These are phyloP conservation scores for Phasianus colchicus DNA, from an alignment of 2,113 vertebrate species.

Conservation along the genomic window DNA sequence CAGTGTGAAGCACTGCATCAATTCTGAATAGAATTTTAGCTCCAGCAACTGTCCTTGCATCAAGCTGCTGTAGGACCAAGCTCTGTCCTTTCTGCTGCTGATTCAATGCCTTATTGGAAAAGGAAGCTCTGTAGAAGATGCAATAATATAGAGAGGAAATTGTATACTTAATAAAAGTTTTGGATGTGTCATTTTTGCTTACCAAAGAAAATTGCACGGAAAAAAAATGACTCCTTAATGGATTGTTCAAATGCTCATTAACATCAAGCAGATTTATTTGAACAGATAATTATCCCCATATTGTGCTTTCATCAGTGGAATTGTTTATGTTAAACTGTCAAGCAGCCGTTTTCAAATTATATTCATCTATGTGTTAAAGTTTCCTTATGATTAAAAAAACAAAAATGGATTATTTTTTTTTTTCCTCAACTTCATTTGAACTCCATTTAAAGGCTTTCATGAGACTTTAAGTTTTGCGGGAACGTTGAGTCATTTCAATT, in stretches of 20 bases:
- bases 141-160: background rate
- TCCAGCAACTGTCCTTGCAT: background rate
- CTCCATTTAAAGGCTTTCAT: background rate
- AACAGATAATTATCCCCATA: slow-evolving; percentile 66
- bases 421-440: background rate
- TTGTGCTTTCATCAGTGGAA: slow-evolving; percentile 69
- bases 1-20: background rate
- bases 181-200: slow-evolving; percentile 51
- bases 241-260: slow-evolving; percentile 65
- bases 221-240: slow-evolving; percentile 38
- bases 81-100: background rate
- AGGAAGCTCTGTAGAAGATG: background rate
- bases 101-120: background rate
- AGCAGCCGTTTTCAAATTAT: slow-evolving; percentile 37
- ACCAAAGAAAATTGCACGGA: slow-evolving; percentile 35
- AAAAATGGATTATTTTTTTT: background rate
- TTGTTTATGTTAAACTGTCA: slow-evolving; percentile 66
- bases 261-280: slow-evolving; percentile 66
- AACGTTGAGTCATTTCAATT: background rate
- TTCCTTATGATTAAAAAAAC: slow-evolving; percentile 21
- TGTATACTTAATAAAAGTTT: background rate
- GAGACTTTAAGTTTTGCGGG: background rate
- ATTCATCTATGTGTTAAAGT: slow-evolving; percentile 32
- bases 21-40: background rate
- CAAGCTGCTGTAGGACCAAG: background rate